A percentile compares a stretch with the other conserved stretches of the same genome.
phyloP scores from a whole-genome alignment of 92 coral and sea anemone genomes.

The Phenganax marumi region DNA sequence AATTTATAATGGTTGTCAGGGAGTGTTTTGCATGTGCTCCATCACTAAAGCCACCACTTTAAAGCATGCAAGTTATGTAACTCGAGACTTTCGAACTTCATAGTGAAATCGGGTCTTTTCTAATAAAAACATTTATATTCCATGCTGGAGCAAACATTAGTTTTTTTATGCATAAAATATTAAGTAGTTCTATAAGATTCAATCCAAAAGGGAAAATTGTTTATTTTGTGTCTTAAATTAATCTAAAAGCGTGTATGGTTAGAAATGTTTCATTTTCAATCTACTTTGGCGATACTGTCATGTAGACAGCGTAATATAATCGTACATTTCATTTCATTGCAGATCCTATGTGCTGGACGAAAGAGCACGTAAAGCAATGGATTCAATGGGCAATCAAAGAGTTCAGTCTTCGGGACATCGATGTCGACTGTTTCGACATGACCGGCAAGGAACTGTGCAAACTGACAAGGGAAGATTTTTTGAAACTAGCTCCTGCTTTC shows the following conservation, averaged over 20 bases:
- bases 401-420: conserved; percentile 93
- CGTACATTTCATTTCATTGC: background rate
- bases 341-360: conserved; percentile 99
- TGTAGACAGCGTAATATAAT: background rate
- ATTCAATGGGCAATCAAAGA: conserved; percentile 98
- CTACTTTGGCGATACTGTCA: background rate
- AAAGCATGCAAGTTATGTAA: too few species aligned
- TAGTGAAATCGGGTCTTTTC: too few species aligned
- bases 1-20: too few species aligned
- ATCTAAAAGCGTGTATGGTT: background rate
- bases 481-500: conserved; percentile 99
- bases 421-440: conserved; percentile 92
- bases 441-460: conserved; percentile 91
- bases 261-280: conserved; percentile 11
- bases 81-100: too few species aligned
- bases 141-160: too few species aligned
- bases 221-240: background rate
- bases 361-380: conserved; percentile 98
- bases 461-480: conserved; percentile 87
- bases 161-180: too few species aligned
- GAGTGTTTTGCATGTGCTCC: too few species aligned
- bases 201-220: background rate
- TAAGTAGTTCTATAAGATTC: too few species aligned
- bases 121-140: too few species aligned
- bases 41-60: too few species aligned